These are phyloP conservation scores for Oligia latruncula DNA, from an alignment of 2,888 invertebrate genomes.

Conservation along the genomic window DNA sequence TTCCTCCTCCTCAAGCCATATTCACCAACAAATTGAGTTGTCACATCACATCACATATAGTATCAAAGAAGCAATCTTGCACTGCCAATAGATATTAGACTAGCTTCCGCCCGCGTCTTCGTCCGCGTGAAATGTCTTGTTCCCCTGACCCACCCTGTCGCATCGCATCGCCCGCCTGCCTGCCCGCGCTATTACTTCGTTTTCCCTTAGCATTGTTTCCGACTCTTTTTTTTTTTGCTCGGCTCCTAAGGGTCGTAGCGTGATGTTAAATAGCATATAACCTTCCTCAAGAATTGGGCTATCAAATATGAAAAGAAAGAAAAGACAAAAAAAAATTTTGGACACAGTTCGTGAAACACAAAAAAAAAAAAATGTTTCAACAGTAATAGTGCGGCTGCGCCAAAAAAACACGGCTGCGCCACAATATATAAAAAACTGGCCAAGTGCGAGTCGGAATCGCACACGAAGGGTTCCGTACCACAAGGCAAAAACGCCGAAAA, in stretches of 20 bases:
- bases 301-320: neutral
- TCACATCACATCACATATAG: conserved; percentile 35
- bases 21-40: conserved; percentile 43
- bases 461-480: no score
- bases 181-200: neutral
- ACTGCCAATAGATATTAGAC: neutral
- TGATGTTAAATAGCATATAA: neutral
- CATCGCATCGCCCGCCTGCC: neutral
- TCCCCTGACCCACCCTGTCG: no score
- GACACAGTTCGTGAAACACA: no score
- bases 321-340: no score
- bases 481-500: no score
- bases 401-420: no score
- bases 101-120: neutral
- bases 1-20: neutral
- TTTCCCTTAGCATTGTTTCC: neutral
- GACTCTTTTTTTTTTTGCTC: neutral
- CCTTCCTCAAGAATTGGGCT: neutral
- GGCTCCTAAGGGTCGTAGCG: neutral
- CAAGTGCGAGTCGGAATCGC: no score
- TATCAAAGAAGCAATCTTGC: conserved; percentile 4
- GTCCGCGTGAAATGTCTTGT: no score
- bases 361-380: no score
- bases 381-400: no score
- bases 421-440: no score